Conservation (phyloP, 2,113 vertebrate genomes). For the Pangasianodon gigas region DNA sequence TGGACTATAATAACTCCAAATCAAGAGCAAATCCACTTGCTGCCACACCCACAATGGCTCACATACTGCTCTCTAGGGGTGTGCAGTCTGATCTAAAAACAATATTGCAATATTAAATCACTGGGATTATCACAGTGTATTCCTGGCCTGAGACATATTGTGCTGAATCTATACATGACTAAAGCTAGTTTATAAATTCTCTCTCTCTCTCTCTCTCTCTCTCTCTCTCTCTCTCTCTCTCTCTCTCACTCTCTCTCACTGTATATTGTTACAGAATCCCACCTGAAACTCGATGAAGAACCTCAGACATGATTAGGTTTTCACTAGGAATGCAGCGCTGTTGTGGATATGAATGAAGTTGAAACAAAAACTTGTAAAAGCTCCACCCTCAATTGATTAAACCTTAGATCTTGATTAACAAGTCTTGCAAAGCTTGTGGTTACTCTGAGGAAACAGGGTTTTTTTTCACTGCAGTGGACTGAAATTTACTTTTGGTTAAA, state of each 20-base stretch:
- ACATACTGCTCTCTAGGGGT: neutral
- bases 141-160: neutral
- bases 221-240: neutral
- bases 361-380: neutral
- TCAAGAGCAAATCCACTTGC: conserved; percentile 5
- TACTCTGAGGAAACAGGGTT: neutral
- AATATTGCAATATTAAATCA: neutral
- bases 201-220: neutral
- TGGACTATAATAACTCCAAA: conserved; percentile 17
- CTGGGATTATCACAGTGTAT: conserved; percentile 21
- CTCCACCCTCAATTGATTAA: neutral
- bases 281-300: neutral
- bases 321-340: neutral
- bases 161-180: neutral
- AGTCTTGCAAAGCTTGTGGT: neutral
- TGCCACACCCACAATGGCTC: neutral
- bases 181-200: neutral
- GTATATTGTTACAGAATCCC: neutral
- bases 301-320: neutral
- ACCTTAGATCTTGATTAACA: neutral
- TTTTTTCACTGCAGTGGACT: neutral
- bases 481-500: neutral
- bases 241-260: neutral
- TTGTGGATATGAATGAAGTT: neutral
- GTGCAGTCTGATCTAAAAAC: neutral